Conservation (phyloP, 2,797 vertebrate species). For the Forpus xanthops region DNA sequence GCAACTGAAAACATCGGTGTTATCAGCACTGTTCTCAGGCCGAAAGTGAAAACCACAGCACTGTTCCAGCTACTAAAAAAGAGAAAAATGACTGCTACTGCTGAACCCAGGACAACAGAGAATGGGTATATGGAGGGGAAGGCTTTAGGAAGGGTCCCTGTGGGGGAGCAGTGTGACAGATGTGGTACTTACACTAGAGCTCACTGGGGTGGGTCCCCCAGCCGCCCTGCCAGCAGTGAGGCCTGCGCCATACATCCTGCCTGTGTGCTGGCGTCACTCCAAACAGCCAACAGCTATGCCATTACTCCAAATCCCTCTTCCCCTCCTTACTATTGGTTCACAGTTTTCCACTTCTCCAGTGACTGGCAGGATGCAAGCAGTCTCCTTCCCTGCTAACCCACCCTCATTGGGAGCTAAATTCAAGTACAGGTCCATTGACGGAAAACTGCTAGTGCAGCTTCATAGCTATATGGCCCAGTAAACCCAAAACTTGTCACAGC, state of each 20-base stretch:
- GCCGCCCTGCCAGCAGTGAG: background rate
- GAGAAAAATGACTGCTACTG: no score
- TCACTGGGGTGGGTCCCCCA: background rate
- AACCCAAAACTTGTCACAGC: background rate
- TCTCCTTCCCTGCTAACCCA: background rate
- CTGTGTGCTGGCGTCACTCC: background rate
- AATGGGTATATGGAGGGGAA: background rate
- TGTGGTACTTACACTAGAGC: accelerated
- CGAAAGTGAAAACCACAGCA: no score
- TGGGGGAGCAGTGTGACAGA: background rate
- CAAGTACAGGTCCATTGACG: background rate
- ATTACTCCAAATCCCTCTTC: background rate
- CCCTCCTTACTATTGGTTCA: background rate
- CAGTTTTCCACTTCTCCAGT: background rate
- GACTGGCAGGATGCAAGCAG: accelerated
- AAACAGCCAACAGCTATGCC: background rate
- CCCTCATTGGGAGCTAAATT: background rate
- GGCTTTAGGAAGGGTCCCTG: background rate
- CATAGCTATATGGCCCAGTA: background rate
- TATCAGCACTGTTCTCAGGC: no score
- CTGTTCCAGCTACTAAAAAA: no score
- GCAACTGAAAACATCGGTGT: no score
- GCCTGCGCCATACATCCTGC: no score
- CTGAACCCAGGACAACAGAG: no score
- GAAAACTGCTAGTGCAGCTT: background rate